Evolutionary conservation across 2,888 invertebrate species (phyloP), one percentile per base, ranked within the genome.

Genomic region (Agrochola macilenta): DNA sequence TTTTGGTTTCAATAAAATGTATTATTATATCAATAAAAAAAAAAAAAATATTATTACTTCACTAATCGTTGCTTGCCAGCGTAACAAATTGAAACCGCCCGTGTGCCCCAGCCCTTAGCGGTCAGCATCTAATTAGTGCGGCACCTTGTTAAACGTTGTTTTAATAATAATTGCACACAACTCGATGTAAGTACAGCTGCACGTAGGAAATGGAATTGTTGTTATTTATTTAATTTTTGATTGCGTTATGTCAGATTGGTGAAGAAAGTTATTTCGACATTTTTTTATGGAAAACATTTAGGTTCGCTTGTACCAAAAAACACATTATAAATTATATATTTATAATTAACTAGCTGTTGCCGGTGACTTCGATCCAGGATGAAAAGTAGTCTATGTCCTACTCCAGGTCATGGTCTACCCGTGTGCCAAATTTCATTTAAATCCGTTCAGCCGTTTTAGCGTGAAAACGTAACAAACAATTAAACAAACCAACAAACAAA

Each of bases 61-160:
- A 68, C 8, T 30, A 23, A 14, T 14, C 30, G 17, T 57, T 11
- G 52, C 52, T 52, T 20, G 52, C 11, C 74, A 46, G 46, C 43
- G 12, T 54, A 0, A 14, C 49, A 11, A 46, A 73, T 57, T 23
- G 23, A 17, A 39, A 61, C 52, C 8, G 9, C 43, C 23, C n/a
- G 54, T 46, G 30, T 61, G 43, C 2, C 17, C 52, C 14, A 14
- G 2, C 43, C 30, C 14, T 77, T 54, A 63, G 43, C n/a, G 30
- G n/a, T 30, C 14, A 63, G 61, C 52, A 43, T 30, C 5, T 75
- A 77, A 75, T 63, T 78, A 75, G 61, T n/a, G 20, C 20, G 35
- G 26, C 20, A n/a, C 43, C 4, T 52, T 49, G 39, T 78, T 78
- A 78, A 58, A 78, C 68, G 68, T 79, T 77, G 79, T 79, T 77